Conservation (phyloP, 2,888 invertebrate species). For the Melinopterus prodromus region DNA sequence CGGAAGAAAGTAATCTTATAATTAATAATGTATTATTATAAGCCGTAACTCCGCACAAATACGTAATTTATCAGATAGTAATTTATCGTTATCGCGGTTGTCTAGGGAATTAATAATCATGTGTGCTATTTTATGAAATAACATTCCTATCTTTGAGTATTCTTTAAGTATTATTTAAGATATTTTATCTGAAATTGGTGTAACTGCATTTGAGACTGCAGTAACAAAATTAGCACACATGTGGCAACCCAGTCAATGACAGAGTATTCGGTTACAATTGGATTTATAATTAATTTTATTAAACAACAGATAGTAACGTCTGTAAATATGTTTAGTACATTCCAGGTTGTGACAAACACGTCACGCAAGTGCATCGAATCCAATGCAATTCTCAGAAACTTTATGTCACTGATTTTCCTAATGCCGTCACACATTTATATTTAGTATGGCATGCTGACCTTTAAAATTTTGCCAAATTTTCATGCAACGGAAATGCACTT, state of each 20-base stretch:
- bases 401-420: not conserved
- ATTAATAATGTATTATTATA: not conserved
- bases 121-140: not conserved
- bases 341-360: not conserved
- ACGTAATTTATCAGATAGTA: not conserved
- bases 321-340: not conserved
- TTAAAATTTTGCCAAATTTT: slow-evolving; percentile 21
- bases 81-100: not conserved
- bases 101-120: not conserved
- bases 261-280: not conserved
- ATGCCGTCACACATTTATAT: slow-evolving; percentile 4
- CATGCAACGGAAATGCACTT: slow-evolving; percentile 9
- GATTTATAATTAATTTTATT: not conserved
- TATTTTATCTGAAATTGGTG: too few relatives aligned
- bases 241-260: not conserved
- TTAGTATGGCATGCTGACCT: slow-evolving; percentile 16
- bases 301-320: not conserved
- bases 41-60: not conserved
- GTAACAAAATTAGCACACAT: too few relatives aligned
- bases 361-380: not conserved
- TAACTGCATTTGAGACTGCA: too few relatives aligned
- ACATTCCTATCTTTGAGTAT: not conserved
- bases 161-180: not conserved
- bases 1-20: not conserved
- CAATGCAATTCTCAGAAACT: not conserved